Evolutionary conservation across 1,140 invertebrate genomes (phyloP).

Genomic region (Protaetia brevitarsis): DNA sequence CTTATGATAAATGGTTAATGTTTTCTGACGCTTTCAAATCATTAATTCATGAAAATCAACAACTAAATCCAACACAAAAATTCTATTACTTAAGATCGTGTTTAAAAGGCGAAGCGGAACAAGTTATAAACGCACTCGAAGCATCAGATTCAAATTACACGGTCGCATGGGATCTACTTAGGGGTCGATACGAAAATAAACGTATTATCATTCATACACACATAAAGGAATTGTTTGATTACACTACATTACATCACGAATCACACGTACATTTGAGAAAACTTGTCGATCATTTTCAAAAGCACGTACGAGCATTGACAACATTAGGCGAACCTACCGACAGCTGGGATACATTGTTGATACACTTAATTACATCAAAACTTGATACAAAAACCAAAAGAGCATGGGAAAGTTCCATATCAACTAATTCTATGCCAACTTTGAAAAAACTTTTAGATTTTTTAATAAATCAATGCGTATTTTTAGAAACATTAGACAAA

Average conservation of each 20-base stretch:
- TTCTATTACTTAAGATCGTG: constrained; percentile 40
- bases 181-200: constrained; percentile 45
- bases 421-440: not conserved
- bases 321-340: constrained; percentile 22
- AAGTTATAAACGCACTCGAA: constrained; percentile 39
- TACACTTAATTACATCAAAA: constrained; percentile 22
- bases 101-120: constrained; percentile 38
- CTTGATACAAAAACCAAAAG: constrained; percentile 19
- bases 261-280: constrained; percentile 2
- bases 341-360: constrained; percentile 27
- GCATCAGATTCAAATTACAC: constrained; percentile 43
- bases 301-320: constrained; percentile 17
- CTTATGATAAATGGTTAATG: constrained; percentile 39
- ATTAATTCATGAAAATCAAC: constrained; percentile 36
- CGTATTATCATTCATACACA: constrained; percentile 38
- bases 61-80: constrained; percentile 37
- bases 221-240: not conserved
- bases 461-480: constrained; percentile 22
- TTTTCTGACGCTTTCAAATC: constrained; percentile 41
- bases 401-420: constrained; percentile 26
- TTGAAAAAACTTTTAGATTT: constrained; percentile 20
- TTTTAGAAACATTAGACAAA: constrained; percentile 16
- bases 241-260: not conserved
- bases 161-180: constrained; percentile 43
- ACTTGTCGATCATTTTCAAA: not conserved